A percentile compares a stretch with the other conserved stretches of the same genome.
Evolutionary conservation across 1,140 invertebrate genomes (phyloP).

Genomic region (Popillia japonica): DNA sequence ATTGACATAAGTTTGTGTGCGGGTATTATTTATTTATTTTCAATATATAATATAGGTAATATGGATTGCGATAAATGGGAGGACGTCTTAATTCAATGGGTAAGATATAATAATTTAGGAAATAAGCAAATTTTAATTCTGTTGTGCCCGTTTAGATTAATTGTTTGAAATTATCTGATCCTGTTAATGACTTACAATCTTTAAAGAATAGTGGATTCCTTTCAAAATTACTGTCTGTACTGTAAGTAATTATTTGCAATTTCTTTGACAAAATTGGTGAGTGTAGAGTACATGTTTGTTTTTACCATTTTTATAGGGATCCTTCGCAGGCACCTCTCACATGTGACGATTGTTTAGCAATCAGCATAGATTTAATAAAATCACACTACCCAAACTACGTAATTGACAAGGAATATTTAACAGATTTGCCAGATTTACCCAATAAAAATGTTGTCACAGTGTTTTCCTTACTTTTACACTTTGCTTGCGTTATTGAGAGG

Average conservation of each 20-base stretch:
- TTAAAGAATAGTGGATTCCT: slow-evolving; percentile 54
- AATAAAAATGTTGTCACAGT: slow-evolving; percentile 48
- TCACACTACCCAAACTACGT: slow-evolving; percentile 51
- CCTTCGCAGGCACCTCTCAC: background rate
- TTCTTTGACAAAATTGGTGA: slow-evolving; percentile 27
- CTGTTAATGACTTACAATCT: slow-evolving; percentile 49
- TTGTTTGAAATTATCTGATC: slow-evolving; percentile 53
- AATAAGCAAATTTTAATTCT: slow-evolving; percentile 18
- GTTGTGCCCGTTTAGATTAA: slow-evolving; percentile 51
- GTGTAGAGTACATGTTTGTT: background rate
- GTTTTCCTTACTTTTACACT: slow-evolving; percentile 56
- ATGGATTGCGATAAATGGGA: slow-evolving; percentile 53
- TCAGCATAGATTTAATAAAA: slow-evolving; percentile 45
- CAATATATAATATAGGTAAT: no score
- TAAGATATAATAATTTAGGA: slow-evolving; percentile 44
- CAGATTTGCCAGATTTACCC: slow-evolving; percentile 49
- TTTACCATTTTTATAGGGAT: slow-evolving; percentile 24
- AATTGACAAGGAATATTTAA: slow-evolving; percentile 45
- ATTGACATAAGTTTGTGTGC: background rate
- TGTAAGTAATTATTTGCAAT: slow-evolving; percentile 50
- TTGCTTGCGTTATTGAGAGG: slow-evolving; percentile 54
- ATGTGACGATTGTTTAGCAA: slow-evolving; percentile 11
- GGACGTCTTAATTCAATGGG: slow-evolving; percentile 55
- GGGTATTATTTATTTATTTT: slow-evolving; percentile 18
- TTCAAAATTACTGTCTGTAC: slow-evolving; percentile 47